phyloP scores from a whole-genome alignment of 2,888 invertebrate genomes.

The Agrotis puta region DNA sequence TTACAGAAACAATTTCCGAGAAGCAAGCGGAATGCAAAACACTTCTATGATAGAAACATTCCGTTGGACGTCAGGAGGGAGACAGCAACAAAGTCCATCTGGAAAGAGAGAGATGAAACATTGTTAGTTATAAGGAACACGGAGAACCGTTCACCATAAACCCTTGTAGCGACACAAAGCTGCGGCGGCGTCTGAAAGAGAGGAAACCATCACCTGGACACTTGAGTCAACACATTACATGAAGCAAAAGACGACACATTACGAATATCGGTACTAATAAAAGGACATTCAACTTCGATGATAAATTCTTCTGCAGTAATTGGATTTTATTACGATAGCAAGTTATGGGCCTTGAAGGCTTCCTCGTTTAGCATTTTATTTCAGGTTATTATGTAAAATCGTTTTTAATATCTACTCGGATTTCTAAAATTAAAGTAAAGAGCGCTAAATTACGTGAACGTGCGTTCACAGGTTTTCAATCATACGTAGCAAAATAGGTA shows the following conservation, averaged over 20 bases:
- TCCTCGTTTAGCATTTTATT: constrained; percentile 29
- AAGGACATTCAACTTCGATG: constrained; percentile 43
- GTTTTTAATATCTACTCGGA: background rate
- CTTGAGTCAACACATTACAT: constrained; percentile 78
- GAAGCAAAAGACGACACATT: constrained; percentile 71
- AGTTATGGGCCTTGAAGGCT: constrained; percentile 30
- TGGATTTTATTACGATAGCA: constrained; percentile 40
- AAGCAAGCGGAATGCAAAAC: constrained; percentile 64
- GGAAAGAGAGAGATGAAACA: constrained; percentile 88
- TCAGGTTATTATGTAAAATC: constrained; percentile 19
- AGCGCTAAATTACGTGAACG: background rate
- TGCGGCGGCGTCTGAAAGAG: constrained; percentile 78
- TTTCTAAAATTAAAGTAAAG: background rate
- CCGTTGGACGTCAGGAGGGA: constrained; percentile 70
- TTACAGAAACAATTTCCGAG: constrained; percentile 57
- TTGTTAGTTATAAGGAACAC: constrained; percentile 79
- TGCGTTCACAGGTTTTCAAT: background rate
- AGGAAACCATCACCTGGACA: constrained; percentile 76
- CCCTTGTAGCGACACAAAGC: constrained; percentile 82
- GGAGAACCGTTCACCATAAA: constrained; percentile 81
- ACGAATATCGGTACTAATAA: constrained; percentile 68
- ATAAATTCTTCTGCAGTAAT: constrained; percentile 45
- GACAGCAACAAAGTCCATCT: constrained; percentile 80
- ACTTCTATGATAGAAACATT: constrained; percentile 68
- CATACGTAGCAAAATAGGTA: background rate